Evolutionary conservation across 2,113 vertebrate species (phyloP).

Genomic region (Tyto alba): DNA sequence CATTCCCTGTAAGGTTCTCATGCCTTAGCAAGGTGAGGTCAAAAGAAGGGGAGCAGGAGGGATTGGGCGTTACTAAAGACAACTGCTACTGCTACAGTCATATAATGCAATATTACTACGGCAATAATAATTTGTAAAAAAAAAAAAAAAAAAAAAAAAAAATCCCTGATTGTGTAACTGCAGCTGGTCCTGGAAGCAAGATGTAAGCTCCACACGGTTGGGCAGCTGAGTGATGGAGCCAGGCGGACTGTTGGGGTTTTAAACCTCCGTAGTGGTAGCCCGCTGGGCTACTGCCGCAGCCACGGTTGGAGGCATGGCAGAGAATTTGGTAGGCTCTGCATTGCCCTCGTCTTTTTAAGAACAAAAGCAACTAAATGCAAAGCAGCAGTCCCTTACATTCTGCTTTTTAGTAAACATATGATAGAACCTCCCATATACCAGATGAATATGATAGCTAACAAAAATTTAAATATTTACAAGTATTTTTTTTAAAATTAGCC

Average conservation of each 20-base stretch:
- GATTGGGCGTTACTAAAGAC: not conserved
- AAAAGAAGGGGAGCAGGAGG: not conserved
- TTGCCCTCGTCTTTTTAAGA: not conserved
- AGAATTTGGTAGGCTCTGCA: not conserved
- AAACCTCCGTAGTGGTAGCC: not conserved
- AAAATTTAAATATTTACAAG: not conserved
- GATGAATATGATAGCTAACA: not conserved
- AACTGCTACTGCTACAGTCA: not conserved
- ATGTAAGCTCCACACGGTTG: rapidly evolving
- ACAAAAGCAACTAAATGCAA: not conserved
- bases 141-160: not conserved
- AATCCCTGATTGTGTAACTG: not conserved
- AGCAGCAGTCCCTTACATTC: not conserved
- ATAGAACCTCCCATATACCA: not conserved
- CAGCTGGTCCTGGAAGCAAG: not conserved
- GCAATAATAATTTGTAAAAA: not conserved
- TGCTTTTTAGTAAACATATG: not conserved
- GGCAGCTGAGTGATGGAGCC: not conserved
- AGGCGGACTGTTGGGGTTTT: not conserved
- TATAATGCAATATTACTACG: not conserved
- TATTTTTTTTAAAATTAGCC: too few relatives aligned
- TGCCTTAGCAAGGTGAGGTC: not conserved
- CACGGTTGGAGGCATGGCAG: not conserved
- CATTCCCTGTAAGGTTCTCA: not conserved
- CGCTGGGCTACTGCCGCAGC: not conserved